Evolutionary conservation across 2,113 vertebrate genomes (phyloP).

Genomic region (Perca fluviatilis): DNA sequence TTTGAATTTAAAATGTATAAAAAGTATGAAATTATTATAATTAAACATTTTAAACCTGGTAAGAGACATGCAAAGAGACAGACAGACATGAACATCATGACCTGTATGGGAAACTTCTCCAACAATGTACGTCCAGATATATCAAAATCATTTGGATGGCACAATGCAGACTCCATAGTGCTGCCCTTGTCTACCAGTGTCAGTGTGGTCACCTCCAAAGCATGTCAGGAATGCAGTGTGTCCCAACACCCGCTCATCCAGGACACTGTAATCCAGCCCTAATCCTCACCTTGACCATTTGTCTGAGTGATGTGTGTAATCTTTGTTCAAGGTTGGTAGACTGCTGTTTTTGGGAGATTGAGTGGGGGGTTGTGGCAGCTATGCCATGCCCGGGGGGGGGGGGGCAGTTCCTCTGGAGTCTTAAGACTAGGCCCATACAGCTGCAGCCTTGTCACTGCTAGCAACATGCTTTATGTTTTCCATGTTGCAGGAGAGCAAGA

Average conservation of each 20-base stretch:
- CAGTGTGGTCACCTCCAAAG: constrained; percentile 27
- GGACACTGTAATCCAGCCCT: constrained; percentile 54
- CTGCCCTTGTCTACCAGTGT: neutral
- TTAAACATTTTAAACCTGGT: neutral
- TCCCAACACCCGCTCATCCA: constrained; percentile 22
- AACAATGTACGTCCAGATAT: too few relatives aligned
- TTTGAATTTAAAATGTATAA: neutral
- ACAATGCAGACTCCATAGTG: neutral
- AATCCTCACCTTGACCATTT: constrained; percentile 60
- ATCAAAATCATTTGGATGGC: neutral
- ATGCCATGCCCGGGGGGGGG: neutral
- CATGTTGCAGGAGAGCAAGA: constrained; percentile 32
- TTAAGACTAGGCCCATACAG: neutral
- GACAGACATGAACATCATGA: too few relatives aligned
- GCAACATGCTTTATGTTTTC: constrained; percentile 42
- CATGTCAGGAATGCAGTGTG: constrained; percentile 32
- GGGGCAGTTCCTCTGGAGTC: neutral
- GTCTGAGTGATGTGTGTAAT: constrained; percentile 47
- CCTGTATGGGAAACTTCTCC: too few relatives aligned
- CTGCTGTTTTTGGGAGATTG: neutral
- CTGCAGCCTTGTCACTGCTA: constrained; percentile 35
- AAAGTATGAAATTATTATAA: neutral
- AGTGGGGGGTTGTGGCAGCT: neutral
- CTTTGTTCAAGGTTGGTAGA: constrained; percentile 33
- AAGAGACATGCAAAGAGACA: too few relatives aligned